phyloP scores from a whole-genome alignment of 1,140 invertebrate species.

The Lasioglossum albipes region DNA sequence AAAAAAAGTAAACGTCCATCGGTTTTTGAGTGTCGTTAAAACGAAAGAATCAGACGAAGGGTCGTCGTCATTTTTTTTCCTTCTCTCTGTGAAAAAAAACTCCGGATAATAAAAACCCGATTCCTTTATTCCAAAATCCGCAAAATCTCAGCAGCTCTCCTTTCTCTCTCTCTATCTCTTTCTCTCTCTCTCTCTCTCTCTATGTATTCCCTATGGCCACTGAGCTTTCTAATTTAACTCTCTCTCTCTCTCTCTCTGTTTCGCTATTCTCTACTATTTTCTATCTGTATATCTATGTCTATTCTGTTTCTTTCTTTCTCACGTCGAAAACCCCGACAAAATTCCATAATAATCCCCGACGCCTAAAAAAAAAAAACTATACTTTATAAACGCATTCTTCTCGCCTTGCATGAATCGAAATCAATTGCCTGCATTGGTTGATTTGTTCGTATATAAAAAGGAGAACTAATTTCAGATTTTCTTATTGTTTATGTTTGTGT shows the following conservation, averaged over 20 bases:
- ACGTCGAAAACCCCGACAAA: conserved; percentile 14
- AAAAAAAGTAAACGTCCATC: conserved; percentile 78
- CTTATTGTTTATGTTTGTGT: conserved; percentile 86
- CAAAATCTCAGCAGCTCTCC: too few relatives aligned
- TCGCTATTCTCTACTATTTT: neutral
- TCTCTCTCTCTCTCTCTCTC: neutral
- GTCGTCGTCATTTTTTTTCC: conserved; percentile 73
- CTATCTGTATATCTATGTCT: neutral
- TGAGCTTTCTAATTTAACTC: conserved; percentile 9
- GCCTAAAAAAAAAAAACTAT: conserved; percentile 24
- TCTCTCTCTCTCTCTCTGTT: neutral
- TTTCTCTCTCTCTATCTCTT: too few relatives aligned
- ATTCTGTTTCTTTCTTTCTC: conserved; percentile 45
- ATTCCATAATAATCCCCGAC: conserved; percentile 35
- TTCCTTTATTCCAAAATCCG: too few relatives aligned
- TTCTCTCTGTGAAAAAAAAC: conserved; percentile 39
- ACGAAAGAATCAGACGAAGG: conserved; percentile 68
- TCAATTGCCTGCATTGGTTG: conserved; percentile 75
- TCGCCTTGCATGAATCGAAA: conserved; percentile 76
- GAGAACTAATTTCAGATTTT: conserved; percentile 81
- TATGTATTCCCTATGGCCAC: neutral
- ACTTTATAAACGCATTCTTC: conserved; percentile 73
- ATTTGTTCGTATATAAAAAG: conserved; percentile 70
- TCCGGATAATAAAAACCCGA: conserved; percentile 11
- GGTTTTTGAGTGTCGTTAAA: conserved; percentile 83